phyloP scores from a whole-genome alignment of 1,140 invertebrate genomes.

The Akabosia matsudoensis region DNA sequence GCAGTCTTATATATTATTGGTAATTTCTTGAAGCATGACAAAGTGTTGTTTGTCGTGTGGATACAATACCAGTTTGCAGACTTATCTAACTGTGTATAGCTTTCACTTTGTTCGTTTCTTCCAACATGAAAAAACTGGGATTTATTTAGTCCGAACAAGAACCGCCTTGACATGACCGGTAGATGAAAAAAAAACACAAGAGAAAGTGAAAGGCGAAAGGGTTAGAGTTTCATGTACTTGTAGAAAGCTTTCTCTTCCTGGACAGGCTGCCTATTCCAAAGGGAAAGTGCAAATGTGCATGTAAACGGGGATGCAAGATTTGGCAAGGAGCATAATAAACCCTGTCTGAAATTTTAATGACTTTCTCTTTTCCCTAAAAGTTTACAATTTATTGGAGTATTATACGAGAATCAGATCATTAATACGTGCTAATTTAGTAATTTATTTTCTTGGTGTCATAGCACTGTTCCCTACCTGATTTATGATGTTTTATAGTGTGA shows the following conservation, averaged over 20 bases:
- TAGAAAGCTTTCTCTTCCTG: too few relatives aligned
- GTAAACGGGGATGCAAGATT: too few relatives aligned
- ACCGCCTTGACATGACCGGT: not conserved
- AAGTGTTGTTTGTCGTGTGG: too few relatives aligned
- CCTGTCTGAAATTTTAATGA: not conserved
- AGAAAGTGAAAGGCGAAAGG: not conserved
- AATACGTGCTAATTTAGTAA: constrained; percentile 45
- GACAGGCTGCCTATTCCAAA: too few relatives aligned
- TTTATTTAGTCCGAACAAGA: too few relatives aligned
- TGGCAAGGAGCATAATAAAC: too few relatives aligned
- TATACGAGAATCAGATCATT: constrained; percentile 42
- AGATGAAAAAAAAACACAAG: not conserved
- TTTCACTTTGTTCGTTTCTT: not conserved
- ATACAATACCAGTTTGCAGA: too few relatives aligned
- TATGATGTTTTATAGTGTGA: constrained; percentile 14
- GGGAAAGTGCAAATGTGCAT: not conserved
- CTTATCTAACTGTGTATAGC: not conserved
- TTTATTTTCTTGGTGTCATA: constrained; percentile 45
- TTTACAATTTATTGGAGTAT: constrained; percentile 42
- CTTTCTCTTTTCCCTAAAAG: constrained; percentile 2
- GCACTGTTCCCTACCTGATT: constrained; percentile 30
- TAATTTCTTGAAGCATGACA: too few relatives aligned
- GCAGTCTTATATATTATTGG: too few relatives aligned
- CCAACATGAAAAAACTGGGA: not conserved
- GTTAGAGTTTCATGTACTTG: too few relatives aligned